Evolutionary conservation across 2,797 vertebrate species (phyloP), one percentile per base, ranked within the genome.

Genomic region (Danio kyathit): DNA sequence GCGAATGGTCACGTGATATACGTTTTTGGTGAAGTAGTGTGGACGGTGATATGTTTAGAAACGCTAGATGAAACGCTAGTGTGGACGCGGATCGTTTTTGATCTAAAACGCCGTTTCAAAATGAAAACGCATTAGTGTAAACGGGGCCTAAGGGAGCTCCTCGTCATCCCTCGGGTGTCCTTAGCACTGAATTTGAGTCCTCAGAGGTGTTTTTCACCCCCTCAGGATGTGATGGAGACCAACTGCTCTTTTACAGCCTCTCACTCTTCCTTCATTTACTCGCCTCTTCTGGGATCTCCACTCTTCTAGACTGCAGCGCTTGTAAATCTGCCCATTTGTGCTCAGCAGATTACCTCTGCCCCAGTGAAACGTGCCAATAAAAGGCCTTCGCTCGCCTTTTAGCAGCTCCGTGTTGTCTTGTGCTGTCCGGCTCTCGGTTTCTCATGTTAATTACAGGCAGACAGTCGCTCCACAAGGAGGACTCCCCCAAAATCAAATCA

Each of bases 191-290:
- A 73, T 43, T 19, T 48, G 3, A 16, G 38, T 69, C 46, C 14
- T 6, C 17, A 66, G 49, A 63, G 41, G 41, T 67, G 76, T 61
- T 57, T 51, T 41, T 41, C 1, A 2, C 8, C 71, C 76, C 43
- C 73, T 83, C 82, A 84, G 82, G 86, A 86, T 74, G 67, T 54
- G 17, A 63, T 11, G n/a, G 65, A 51, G 57, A 73, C 73, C 82
- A 85, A 82, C 65, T 79, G 80, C 59, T 56, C 41, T 69, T 73
- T 79, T 76, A 90, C 76, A 41, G 72, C 79, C 72, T 21, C 86
- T 89, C 86, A 88, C 76, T 87, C 89, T 91, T 92, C 88, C 90
- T 91, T 85, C 78, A 86, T 91, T 90, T 87, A 88, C 76, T 60
- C 85, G 75, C 79, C 59, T 76, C 83, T 89, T 82, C 80, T 69